Evolutionary conservation across 2,797 vertebrate genomes (phyloP).

Genomic region (Mormyrops boulengeri): DNA sequence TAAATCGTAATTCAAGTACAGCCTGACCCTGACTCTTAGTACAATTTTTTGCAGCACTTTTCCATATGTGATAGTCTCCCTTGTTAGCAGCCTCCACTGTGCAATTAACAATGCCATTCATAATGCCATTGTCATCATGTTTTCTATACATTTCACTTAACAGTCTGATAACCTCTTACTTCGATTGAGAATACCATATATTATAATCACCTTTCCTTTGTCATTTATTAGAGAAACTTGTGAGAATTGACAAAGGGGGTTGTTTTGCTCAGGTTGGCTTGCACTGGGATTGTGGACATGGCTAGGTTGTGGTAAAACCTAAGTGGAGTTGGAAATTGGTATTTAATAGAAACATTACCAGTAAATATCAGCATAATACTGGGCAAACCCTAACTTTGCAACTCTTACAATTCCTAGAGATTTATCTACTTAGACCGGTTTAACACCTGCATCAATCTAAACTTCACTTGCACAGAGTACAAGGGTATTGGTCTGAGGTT

Average conservation of each 20-base stretch:
- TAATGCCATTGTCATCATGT: background rate
- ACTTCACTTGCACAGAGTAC: slow-evolving; percentile 20
- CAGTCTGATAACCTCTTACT: background rate
- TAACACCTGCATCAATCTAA: background rate
- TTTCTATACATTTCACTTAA: background rate
- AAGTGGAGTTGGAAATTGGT: background rate
- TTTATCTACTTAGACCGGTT: background rate
- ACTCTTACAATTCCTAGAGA: slow-evolving; percentile 2
- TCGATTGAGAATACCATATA: background rate
- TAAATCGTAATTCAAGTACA: slow-evolving; percentile 25
- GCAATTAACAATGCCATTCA: background rate
- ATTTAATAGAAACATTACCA: background rate
- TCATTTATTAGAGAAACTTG: background rate
- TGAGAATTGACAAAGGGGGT: background rate
- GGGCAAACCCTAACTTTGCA: background rate
- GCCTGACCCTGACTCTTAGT: slow-evolving; percentile 21
- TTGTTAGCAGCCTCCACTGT: background rate
- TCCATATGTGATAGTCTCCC: background rate
- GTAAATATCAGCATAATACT: background rate
- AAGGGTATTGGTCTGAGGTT: background rate
- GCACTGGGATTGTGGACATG: background rate
- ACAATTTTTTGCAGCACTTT: background rate
- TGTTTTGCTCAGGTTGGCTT: background rate
- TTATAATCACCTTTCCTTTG: background rate
- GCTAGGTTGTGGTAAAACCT: background rate